Conservation (phyloP, 2,888 invertebrate species). For the Nezara viridula region DNA sequence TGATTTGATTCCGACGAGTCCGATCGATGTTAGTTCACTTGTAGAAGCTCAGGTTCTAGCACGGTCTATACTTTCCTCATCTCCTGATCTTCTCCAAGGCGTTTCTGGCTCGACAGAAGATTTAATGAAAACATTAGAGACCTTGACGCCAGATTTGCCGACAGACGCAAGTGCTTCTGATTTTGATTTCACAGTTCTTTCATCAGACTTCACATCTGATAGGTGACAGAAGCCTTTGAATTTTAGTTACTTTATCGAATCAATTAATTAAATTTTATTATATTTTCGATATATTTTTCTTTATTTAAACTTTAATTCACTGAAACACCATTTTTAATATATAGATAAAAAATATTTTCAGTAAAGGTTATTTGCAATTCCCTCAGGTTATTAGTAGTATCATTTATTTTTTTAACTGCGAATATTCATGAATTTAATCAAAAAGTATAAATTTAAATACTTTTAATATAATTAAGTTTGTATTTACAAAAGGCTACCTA, state of each 20-base stretch:
- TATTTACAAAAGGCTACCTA: not conserved
- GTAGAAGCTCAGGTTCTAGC: conserved; percentile 53
- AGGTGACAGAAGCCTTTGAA: conserved; percentile 51
- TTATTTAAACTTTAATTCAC: not conserved
- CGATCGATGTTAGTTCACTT: conserved; percentile 61
- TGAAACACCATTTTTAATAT: not conserved
- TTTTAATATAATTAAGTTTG: not conserved
- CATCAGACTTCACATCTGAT: conserved; percentile 35
- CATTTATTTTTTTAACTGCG: not conserved
- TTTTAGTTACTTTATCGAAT: conserved; percentile 39
- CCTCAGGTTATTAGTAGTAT: not conserved
- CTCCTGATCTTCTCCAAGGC: conserved; percentile 41
- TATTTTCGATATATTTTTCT: not conserved
- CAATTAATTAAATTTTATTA: conserved; percentile 37
- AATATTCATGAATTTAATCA: not conserved
- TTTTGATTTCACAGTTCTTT: conserved; percentile 57
- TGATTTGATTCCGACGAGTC: conserved; percentile 58
- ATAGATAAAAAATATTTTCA: not conserved
- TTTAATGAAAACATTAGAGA: conserved; percentile 64
- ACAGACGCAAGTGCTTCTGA: conserved; percentile 2
- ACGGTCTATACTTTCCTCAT: conserved; percentile 49
- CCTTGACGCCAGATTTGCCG: conserved; percentile 54
- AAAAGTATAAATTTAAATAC: not conserved
- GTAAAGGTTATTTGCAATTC: not conserved
- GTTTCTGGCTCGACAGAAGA: conserved; percentile 65